Evolutionary conservation across 2,888 invertebrate species (phyloP).

Genomic region (Acheta domesticus): DNA sequence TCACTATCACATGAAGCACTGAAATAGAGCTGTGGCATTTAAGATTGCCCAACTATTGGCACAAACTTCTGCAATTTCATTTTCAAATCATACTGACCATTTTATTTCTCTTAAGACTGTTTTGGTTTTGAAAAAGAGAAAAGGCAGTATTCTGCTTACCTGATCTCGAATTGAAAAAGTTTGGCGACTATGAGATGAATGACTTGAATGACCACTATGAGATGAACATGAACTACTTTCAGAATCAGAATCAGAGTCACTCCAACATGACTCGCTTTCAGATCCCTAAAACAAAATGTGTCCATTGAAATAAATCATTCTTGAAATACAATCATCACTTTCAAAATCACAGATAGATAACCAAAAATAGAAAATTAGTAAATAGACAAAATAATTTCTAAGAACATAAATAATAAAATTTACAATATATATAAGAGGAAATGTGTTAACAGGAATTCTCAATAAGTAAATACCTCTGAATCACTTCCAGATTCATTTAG

Average conservation of each 20-base stretch:
- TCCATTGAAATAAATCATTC: no score
- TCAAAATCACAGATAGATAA: constrained; percentile 26
- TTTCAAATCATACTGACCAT: no score
- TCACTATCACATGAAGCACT: no score
- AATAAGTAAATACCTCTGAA: constrained; percentile 30
- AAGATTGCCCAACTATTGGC: no score
- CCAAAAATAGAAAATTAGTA: neutral
- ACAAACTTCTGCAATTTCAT: no score
- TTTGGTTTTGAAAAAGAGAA: no score
- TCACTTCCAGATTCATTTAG: constrained; percentile 43
- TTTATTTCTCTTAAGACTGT: no score
- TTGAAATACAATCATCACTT: neutral
- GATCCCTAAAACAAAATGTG: constrained; percentile 48
- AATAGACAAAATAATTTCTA: neutral
- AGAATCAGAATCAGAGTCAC: constrained; percentile 41
- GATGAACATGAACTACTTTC: constrained; percentile 40
- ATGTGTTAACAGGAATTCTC: neutral
- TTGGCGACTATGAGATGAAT: constrained; percentile 50
- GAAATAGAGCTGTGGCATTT: no score
- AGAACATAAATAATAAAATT: neutral
- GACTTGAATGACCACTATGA: constrained; percentile 38
- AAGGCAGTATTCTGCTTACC: neutral
- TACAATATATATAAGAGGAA: neutral
- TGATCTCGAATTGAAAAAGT: constrained; percentile 50
- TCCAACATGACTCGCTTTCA: constrained; percentile 47